Evolutionary conservation across 2,113 vertebrate species (phyloP), one percentile per base, ranked within the genome.

Genomic region (Cardinalis cardinalis): DNA sequence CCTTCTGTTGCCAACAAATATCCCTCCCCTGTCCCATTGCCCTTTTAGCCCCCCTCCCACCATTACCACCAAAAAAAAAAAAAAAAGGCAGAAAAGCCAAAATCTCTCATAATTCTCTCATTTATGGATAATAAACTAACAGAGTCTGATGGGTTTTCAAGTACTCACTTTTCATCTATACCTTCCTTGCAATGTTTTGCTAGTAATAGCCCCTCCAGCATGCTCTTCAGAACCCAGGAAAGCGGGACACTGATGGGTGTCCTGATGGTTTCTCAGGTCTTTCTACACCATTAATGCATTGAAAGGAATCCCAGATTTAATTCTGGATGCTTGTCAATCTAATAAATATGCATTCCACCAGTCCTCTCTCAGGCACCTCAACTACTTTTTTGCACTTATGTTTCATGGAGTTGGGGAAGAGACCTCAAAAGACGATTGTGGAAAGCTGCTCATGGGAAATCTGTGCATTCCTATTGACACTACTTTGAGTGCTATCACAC

Each of bases 311-410:
- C 14, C 9, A 24, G 26, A 26, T 86, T 64, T 48, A 38, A 32
- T 69, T 72, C 31, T 6, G 17, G 14, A 56, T 38, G 24, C 40
- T 36, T 26, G 5, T 64, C 19, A 69, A 4, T 34, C 20, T 59
- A 21, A 52, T 58, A 36, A 52, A n/a, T 49, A 36, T n/a, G 81
- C 7, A 48, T 90, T 85, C 38, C 14, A 46, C 26, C 40, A 32
- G 29, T 55, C 15, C 18, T 76, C 61, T 76, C 34, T 64, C 16
- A 44, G 38, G 24, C 12, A 48, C 11, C 10, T 71, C 31, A 53
- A 10, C 2, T 32, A 16, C 1, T 25, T 34, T 19, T 20, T 61
- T 58, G 10, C 1, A 6, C 21, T 28, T 74, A 5, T 20, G 4
- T n/a, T 71, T 75, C 24, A 18, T 66, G 16, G n/a, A 71, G 29